Conservation (phyloP, 2,888 invertebrate species). For the Ormyrus labotus region DNA sequence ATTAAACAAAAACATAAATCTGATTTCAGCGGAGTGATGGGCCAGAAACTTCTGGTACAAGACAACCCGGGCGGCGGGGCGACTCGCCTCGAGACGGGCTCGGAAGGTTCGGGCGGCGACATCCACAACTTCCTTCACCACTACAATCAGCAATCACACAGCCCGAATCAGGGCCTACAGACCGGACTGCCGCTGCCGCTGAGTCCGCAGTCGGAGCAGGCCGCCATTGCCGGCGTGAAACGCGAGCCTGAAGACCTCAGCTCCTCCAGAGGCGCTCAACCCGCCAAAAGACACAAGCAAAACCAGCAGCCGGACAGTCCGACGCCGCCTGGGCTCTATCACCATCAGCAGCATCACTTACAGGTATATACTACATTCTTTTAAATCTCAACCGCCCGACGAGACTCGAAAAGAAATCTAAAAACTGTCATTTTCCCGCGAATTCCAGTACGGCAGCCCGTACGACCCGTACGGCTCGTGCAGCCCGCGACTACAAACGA, state of each 20-base stretch:
- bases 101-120: slow-evolving; percentile 77
- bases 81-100: slow-evolving; percentile 72
- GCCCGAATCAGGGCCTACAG: slow-evolving; percentile 77
- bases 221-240: slow-evolving; percentile 79
- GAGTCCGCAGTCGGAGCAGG: slow-evolving; percentile 72
- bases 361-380: slow-evolving; percentile 64
- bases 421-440: slow-evolving; percentile 38
- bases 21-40: slow-evolving; percentile 72
- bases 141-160: slow-evolving; percentile 72
- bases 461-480: slow-evolving; percentile 72
- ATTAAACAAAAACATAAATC: neutral
- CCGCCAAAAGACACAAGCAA: slow-evolving; percentile 70
- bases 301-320: slow-evolving; percentile 72
- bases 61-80: slow-evolving; percentile 70
- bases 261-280: slow-evolving; percentile 70
- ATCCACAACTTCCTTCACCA: slow-evolving; percentile 74
- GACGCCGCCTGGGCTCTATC: slow-evolving; percentile 74
- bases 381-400: neutral
- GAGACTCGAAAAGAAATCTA: neutral
- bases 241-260: slow-evolving; percentile 90
- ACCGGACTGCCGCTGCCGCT: slow-evolving; percentile 72
- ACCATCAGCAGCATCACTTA: slow-evolving; percentile 74
- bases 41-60: slow-evolving; percentile 74
- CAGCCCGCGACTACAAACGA: slow-evolving; percentile 72
- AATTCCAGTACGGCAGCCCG: slow-evolving; percentile 71